Percentiles rank a stretch among this genome's conserved stretches.
phyloP scores from a whole-genome alignment of 2,888 invertebrate species.

The Ramazzottius varieornatus region DNA sequence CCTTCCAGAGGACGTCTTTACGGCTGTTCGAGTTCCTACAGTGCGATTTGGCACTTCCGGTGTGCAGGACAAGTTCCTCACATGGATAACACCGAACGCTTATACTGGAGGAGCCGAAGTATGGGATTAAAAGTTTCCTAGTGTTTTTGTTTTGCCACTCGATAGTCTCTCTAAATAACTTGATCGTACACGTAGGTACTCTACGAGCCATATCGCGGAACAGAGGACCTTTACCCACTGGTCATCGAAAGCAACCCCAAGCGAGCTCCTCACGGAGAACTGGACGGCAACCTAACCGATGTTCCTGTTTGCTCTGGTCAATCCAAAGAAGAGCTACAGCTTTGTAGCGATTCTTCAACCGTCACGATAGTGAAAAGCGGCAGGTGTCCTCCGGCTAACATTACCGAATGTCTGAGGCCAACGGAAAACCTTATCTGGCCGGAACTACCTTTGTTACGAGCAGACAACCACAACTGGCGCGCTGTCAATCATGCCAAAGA shows the following conservation, averaged over 20 bases:
- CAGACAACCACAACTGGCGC: conserved; percentile 1
- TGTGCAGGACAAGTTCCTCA: not conserved
- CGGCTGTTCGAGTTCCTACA: not conserved
- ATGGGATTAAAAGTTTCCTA: too few relatives aligned
- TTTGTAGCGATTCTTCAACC: not conserved
- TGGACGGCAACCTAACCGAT: not conserved
- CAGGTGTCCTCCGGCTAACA: not conserved
- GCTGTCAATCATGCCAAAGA: not conserved
- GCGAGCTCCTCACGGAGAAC: not conserved
- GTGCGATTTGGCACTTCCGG: not conserved
- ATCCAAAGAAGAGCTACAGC: not conserved
- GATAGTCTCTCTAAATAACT: too few relatives aligned
- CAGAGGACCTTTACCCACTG: not conserved
- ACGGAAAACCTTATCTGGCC: not conserved
- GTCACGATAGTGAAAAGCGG: not conserved
- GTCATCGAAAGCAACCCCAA: not conserved
- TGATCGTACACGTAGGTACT: too few relatives aligned
- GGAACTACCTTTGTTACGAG: not conserved
- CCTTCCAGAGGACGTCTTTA: not conserved
- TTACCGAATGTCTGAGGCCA: not conserved
- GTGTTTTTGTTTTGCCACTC: too few relatives aligned
- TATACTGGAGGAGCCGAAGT: not conserved
- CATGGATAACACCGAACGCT: not conserved
- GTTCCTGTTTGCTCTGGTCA: not conserved
- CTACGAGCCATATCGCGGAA: not conserved